phyloP scores from a whole-genome alignment of 2,113 vertebrate genomes.

The Gracilinanus agilis region DNA sequence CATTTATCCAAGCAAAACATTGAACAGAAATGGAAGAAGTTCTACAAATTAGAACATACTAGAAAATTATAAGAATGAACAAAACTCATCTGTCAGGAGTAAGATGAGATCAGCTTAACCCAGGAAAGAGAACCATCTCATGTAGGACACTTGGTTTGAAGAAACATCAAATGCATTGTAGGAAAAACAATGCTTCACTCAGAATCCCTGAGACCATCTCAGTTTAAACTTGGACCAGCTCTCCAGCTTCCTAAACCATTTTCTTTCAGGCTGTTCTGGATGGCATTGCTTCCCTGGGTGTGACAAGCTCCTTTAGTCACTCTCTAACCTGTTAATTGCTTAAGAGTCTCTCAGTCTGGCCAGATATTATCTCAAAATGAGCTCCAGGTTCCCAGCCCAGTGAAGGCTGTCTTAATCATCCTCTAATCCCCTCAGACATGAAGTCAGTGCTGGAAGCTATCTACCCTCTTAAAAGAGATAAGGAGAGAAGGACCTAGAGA shows the following conservation, averaged over 20 bases:
- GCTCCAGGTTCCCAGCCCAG: not conserved
- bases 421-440: not conserved
- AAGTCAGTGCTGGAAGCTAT: not conserved
- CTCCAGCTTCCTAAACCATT: not conserved
- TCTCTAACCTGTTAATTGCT: not conserved
- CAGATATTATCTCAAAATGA: slow-evolving; percentile 6
- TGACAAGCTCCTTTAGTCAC: not conserved
- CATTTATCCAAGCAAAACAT: not conserved
- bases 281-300: not conserved
- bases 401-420: not conserved
- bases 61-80: not conserved
- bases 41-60: not conserved
- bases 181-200: not conserved
- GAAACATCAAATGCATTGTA: not conserved
- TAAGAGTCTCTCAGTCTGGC: not conserved
- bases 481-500: not conserved
- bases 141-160: not conserved
- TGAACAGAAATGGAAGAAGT: not conserved
- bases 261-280: not conserved
- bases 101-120: not conserved
- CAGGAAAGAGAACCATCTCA: not conserved
- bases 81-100: not conserved
- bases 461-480: not conserved
- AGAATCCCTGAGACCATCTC: not conserved
- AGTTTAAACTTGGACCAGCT: not conserved